Evolutionary conservation across 2,797 vertebrate species (phyloP), one percentile per base, ranked within the genome.

Genomic region (Onychomys torridus): DNA sequence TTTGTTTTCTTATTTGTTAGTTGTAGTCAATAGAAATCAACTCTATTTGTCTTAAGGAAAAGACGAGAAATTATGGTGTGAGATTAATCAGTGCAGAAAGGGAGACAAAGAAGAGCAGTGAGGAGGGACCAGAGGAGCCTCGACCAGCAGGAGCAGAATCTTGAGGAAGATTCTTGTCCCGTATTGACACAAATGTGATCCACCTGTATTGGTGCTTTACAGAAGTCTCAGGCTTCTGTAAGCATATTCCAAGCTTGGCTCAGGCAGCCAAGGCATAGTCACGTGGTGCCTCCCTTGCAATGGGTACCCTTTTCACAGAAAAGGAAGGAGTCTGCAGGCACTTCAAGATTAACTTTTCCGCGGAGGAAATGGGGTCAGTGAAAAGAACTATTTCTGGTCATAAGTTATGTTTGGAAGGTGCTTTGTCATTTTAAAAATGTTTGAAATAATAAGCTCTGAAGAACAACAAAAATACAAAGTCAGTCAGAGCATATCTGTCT

Each of bases 1-100:
- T 97, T 95, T 32, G 8, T 79, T 90, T 79, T 71, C 21, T 75
- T 95, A 16, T 63, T 79, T 69, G 91, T 91, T 90, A 43, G 17
- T 49, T 78, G 46, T 29, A 82, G 57, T 65, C 34, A 8, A 88
- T 63, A 93, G 17, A 93, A 82, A 78, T 40, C 6, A 89, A 37
- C 37, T 89, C 2, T 78, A 12, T 81, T 78, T 73, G 55, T 13
- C 61, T 95, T 89, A 77, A 81, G 40, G 46, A 89, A 93, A 86
- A 77, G 69, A 52, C 25, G 7, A 11, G 21, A 43, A 59, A 34
- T n/a, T 57, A 21, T 43, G 10, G 5, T 29, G 32, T 78, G 2
- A 16, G 8, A 32, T 59, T 83, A 13, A 77, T 86, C 17, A 75
- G n/a, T 93, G 32, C n/a, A 82, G 52, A 85, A 27, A 14, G 21